phyloP scores from a whole-genome alignment of 2,888 invertebrate species.

The Xestobium rufovillosum region DNA sequence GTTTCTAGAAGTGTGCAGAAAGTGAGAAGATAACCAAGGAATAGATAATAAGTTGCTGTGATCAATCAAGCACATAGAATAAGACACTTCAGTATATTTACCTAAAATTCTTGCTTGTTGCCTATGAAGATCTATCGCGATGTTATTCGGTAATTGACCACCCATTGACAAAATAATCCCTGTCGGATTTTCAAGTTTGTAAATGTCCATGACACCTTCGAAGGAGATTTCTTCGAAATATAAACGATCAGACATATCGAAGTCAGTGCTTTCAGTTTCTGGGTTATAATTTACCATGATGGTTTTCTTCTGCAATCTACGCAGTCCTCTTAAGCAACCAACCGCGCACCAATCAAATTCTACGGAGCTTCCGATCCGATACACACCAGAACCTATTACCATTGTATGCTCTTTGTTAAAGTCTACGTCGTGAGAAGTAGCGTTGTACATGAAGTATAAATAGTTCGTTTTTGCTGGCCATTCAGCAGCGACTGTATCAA shows the following conservation, averaged over 20 bases:
- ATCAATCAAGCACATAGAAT: too few species aligned
- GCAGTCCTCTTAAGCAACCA: conserved; percentile 84
- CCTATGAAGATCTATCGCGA: conserved; percentile 95
- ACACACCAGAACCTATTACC: conserved; percentile 94
- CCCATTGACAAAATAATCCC: conserved; percentile 98
- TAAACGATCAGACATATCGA: conserved; percentile 97
- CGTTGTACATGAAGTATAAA: conserved; percentile 96
- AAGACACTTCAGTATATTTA: too few species aligned
- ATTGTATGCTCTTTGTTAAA: conserved; percentile 74
- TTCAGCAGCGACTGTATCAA: conserved; percentile 98
- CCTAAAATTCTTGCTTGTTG: conserved; percentile 83
- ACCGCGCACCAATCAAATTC: conserved; percentile 99
- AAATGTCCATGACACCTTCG: conserved; percentile 98
- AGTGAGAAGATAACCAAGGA: too few species aligned
- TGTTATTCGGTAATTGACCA: conserved; percentile 97
- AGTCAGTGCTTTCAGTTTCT: conserved; percentile 99
- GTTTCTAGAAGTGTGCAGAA: too few species aligned
- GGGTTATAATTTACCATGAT: conserved; percentile 99
- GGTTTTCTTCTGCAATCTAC: conserved; percentile 80
- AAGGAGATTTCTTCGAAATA: conserved; percentile 99
- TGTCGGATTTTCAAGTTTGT: conserved; percentile 84
- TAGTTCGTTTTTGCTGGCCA: conserved; percentile 99
- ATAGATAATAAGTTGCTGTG: too few species aligned
- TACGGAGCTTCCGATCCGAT: conserved; percentile 94
- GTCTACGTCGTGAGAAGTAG: conserved; percentile 69